Base-by-base conservation (phyloP, 2,888 invertebrate genomes). In the Timandra comae region DNA sequence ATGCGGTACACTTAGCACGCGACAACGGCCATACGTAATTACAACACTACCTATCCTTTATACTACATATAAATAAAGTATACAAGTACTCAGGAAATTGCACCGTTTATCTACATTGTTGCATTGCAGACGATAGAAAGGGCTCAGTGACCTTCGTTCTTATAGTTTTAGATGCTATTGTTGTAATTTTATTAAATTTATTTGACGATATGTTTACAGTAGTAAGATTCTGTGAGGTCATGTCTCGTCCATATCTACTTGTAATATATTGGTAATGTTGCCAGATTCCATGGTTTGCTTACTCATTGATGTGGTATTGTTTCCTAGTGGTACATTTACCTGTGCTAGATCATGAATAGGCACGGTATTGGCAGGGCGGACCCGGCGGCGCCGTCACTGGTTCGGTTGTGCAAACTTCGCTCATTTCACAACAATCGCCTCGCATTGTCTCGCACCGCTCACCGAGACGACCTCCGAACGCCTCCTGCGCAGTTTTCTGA, bases 401-500 rank as follows among this genome's bases (percentile, higher is more conserved):
- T 37, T 16, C 16, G 60, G 71, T 79, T 80, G 78, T 74, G 82
- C 71, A 81, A 82, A 76, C 73, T 65, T 70, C 56, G 67, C 63
- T 61, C 63, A 70, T 81, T 82, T 76, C 84, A 73, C 78, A 84
- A 84, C 74, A 61, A 63, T 67, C 73, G 72, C 73, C 79, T 78
- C 76, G 79, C 69, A 82, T 84, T 84, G 82, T 85, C 80, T 82
- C 74, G 73, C 71, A 78, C 84, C 82, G 76, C 75, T 84, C 84
- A 81, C 84, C 68, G 72, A 69, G 72, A 70, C 76, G 80, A 75
- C 81, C 82, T 79, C 78, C 74, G 73, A 48, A 43, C 49, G 57
- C 46, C 56, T 53, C 56, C 50, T 53, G 61, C 53, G 58, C 56
- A 57, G 62, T 64, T 72, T 71, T 72, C 70, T 67, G 69, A 60